phyloP scores from a whole-genome alignment of 2,888 invertebrate species.

The Pantelozetes paolii region DNA sequence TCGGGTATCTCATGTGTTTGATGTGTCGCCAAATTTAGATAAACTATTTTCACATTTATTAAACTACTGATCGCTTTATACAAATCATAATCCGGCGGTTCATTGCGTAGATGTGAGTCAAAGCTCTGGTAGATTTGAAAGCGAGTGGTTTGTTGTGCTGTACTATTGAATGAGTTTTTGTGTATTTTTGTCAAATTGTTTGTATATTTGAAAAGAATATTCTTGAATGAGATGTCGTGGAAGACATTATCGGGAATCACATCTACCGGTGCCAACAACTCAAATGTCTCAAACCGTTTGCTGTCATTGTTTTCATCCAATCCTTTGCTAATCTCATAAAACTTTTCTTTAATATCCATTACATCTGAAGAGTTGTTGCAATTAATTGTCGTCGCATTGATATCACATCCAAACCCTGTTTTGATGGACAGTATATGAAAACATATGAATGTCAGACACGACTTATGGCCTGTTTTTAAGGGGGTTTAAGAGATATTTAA shows the following conservation, averaged over 20 bases:
- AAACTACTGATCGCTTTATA: constrained; percentile 4
- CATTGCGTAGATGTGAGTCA: not conserved
- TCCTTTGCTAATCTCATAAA: no score
- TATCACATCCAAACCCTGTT: no score
- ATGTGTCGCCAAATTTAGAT: not conserved
- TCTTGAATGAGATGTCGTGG: constrained; percentile 9
- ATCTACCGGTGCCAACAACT: not conserved
- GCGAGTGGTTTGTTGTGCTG: not conserved
- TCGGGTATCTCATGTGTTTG: not conserved
- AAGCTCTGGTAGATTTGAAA: not conserved
- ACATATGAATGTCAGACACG: no score
- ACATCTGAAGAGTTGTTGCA: no score
- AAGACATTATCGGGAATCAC: not conserved
- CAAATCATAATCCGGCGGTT: constrained; percentile 17
- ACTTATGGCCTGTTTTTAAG: no score
- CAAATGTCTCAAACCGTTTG: not conserved
- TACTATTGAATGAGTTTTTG: not conserved
- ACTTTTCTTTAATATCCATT: no score
- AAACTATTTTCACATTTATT: not conserved
- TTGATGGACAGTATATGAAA: no score
- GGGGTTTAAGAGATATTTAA: no score
- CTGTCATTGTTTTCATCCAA: no score
- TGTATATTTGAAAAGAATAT: not conserved
- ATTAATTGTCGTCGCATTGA: no score
- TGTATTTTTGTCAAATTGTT: not conserved